Base-by-base conservation (phyloP, 2,888 invertebrate species). In the Lagria hirta region DNA sequence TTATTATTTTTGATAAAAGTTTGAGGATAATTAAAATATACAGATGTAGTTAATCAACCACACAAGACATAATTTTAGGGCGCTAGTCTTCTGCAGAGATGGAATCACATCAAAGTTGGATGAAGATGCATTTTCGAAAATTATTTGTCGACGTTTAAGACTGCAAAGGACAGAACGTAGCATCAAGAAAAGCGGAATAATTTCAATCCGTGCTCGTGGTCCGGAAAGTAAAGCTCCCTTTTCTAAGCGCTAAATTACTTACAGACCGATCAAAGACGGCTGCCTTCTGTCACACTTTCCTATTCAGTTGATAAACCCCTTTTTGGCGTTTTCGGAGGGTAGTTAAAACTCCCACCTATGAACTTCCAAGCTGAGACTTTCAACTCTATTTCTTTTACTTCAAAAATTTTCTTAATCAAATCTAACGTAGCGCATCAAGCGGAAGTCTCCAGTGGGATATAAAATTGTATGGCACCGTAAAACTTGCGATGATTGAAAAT, bases 321-420 rank as follows among this genome's bases (percentile, higher is more conserved):
- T 57, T 48, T 23, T 24, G 41, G 33, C 27, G 26, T 33, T 37
- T 24, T n/a, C n/a, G n/a, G n/a, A n/a, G 33, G 15, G 22, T 43
- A 48, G 43, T 48, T 48, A 48, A 48, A 40, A 40, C 34, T 43
- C 34, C n/a, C 13, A 40, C 34, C 45, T 34, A 45, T 40, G 34
- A 45, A 45, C 40, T 45, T n/a, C 40, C 14, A n/a, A 18, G 7
- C 16, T 32, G 23, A 34, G 41, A 36, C 33, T 42, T 43, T 34
- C 47, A 48, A 48, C 37, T 51, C 52, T 37, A 54, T 55, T 54
- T 54, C 55, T 58, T 60, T 60, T 58, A 58, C 58, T 57, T 54
- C 51, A 55, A 51, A 57, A 60, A 60, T 62, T 61, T 62, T 62
- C 60, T 62, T 62, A 64, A 64, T 64, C 64, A 64, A 64, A 63